These are phyloP conservation scores for Theonella swinhoei DNA, from an alignment of 37 sponge, comb jelly and placozoan genomes.

Conservation along the genomic window DNA sequence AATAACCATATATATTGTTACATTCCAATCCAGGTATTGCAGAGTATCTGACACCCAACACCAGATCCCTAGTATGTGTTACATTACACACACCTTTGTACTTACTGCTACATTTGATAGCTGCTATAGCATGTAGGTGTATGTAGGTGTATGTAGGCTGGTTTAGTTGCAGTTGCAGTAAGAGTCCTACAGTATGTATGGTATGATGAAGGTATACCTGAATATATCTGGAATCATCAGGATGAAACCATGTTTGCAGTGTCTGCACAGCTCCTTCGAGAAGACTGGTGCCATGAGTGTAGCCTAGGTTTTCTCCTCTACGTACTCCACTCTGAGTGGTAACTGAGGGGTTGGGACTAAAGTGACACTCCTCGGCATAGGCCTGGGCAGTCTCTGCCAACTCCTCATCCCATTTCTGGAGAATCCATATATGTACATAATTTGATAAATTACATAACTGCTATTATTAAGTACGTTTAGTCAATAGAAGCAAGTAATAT, in stretches of 20 bases:
- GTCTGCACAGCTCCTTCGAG: neutral
- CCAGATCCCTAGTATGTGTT: no score
- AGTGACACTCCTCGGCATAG: constrained; percentile 26
- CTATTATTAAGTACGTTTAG: neutral
- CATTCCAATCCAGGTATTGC: no score
- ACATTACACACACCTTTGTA: no score
- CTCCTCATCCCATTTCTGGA: constrained; percentile 29
- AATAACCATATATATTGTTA: no score
- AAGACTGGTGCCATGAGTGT: no score
- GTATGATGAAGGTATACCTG: no score
- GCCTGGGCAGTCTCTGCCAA: constrained; percentile 38
- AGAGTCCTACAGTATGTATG: no score
- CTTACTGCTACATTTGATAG: neutral
- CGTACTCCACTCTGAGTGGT: neutral
- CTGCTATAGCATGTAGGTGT: neutral
- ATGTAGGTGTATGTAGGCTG: no score
- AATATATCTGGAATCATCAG: neutral
- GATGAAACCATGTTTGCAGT: neutral
- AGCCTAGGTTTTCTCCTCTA: constrained; percentile 17
- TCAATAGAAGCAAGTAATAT: no score
- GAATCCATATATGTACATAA: neutral
- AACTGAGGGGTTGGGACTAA: neutral
- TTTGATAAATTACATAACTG: neutral
- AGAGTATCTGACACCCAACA: no score
- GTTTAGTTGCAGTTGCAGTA: no score